Evolutionary conservation across 2,797 vertebrate species (phyloP).

Genomic region (Syngnathus rostellatus): DNA sequence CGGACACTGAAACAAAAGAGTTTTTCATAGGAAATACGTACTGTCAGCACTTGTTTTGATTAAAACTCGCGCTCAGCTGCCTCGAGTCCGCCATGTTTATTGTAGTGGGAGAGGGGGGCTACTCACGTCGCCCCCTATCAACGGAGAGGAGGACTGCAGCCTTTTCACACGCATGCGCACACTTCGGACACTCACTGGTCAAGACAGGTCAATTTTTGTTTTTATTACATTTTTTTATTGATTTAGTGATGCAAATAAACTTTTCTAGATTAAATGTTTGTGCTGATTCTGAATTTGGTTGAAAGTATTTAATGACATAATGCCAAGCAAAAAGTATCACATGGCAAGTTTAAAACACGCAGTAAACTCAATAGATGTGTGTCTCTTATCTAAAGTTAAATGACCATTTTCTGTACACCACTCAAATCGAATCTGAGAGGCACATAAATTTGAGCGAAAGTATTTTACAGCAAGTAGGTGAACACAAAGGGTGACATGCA

Average conservation of each 20-base stretch:
- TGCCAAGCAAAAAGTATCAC: too few species aligned
- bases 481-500: not conserved
- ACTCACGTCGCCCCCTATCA: slow-evolving; percentile 35
- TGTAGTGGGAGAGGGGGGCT: not conserved
- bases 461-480: not conserved
- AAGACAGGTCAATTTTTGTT: too few species aligned
- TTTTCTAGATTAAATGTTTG: too few species aligned
- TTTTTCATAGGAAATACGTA: not conserved
- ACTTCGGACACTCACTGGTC: not conserved
- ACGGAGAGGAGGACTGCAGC: not conserved
- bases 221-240: not conserved
- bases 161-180: not conserved
- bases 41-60: not conserved
- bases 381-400: not conserved
- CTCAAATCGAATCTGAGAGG: not conserved
- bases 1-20: fast-evolving
- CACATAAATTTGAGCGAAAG: not conserved
- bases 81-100: slow-evolving; percentile 48
- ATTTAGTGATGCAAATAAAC: too few species aligned
- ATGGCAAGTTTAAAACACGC: too few species aligned
- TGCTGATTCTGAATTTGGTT: too few species aligned
- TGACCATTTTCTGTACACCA: not conserved
- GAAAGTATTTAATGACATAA: too few species aligned
- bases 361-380: too few species aligned
- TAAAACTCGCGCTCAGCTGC: slow-evolving; percentile 13